phyloP scores from a whole-genome alignment of 2,797 vertebrate genomes.

The Salarias fasciatus region DNA sequence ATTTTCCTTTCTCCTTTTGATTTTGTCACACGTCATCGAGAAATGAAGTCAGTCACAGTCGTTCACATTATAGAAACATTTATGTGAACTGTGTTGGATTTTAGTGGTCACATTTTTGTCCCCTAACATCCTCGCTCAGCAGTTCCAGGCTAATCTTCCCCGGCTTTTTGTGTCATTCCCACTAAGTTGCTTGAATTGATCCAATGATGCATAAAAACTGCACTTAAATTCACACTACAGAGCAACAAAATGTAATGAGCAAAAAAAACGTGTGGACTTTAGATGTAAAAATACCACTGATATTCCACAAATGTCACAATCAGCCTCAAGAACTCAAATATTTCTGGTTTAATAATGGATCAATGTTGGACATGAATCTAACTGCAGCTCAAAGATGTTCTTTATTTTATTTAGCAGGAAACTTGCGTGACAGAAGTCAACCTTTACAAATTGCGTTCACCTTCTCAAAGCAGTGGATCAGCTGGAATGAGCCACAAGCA shows the following conservation, averaged over 20 bases:
- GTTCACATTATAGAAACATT: slow-evolving; percentile 47
- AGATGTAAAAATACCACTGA: no score
- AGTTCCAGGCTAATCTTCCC: no score
- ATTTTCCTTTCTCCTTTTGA: slow-evolving; percentile 27
- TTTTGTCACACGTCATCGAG: slow-evolving; percentile 45
- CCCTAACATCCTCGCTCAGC: not conserved
- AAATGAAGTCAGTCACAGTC: slow-evolving; percentile 52
- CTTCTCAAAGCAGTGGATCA: slow-evolving; percentile 57
- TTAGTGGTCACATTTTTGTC: slow-evolving; percentile 12
- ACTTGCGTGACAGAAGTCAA: slow-evolving; percentile 63
- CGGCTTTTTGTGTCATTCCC: no score
- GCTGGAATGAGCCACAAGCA: slow-evolving; percentile 49
- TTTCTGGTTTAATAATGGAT: no score
- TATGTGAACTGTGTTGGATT: slow-evolving; percentile 17
- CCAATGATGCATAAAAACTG: no score
- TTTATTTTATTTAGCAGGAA: slow-evolving; percentile 37
- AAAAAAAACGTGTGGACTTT: no score
- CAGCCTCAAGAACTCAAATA: not conserved
- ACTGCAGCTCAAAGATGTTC: slow-evolving; percentile 23
- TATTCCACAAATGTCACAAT: no score
- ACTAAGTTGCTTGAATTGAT: no score
- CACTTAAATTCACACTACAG: no score
- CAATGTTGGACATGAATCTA: slow-evolving; percentile 5
- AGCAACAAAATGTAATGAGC: no score
- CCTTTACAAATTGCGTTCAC: slow-evolving; percentile 72